Evolutionary conservation across 2,888 invertebrate genomes (phyloP), one percentile per base, ranked within the genome.

Genomic region (Temnothorax rugatulus): DNA sequence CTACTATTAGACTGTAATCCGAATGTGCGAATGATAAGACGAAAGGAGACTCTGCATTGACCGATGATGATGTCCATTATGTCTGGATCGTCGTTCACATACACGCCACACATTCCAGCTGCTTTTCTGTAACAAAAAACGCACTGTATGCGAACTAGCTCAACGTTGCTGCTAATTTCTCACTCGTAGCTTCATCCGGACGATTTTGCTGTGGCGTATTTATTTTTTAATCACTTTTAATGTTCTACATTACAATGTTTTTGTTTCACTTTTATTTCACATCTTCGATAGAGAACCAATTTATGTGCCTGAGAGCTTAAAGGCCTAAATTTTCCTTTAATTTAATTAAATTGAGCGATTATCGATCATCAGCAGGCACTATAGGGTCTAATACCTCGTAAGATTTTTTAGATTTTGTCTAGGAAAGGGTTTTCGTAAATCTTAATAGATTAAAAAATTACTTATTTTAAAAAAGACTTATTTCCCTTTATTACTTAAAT

Each of bases 31-130:
- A 85, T 69, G 73, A 85, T 76, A 71, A 83, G 77, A 89, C 21
- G 59, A 59, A 52, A 54, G 5, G 13, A 15, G 91, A 85, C 91
- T 92, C 91, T 88, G 82, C 89, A 84, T 90, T 92, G 91, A 87
- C 85, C 84, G 63, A 63, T 38, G 91, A 75, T 50, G 91, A 92
- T 7, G 34, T 34, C 90, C 88, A 74, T 66, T 83, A 82, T 84
- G 83, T 84, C 87, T 85, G 85, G 86, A 91, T 34, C 79, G 88
- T 57, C 47, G 44, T 90, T 92, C 88, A 86, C 90, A 87, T 91
- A 84, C 87, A 90, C 90, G 86, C 91, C 92, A 94, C 92, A 94
- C 94, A 94, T 94, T 94, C 94, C 94, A 94, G 91, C 92, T 92
- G 92, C 93, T 94, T 93, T 91, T 91, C n/a, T 47, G 3, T 41